Conservation (phyloP, 2,797 vertebrate genomes). For the Iguana delicatissima region DNA sequence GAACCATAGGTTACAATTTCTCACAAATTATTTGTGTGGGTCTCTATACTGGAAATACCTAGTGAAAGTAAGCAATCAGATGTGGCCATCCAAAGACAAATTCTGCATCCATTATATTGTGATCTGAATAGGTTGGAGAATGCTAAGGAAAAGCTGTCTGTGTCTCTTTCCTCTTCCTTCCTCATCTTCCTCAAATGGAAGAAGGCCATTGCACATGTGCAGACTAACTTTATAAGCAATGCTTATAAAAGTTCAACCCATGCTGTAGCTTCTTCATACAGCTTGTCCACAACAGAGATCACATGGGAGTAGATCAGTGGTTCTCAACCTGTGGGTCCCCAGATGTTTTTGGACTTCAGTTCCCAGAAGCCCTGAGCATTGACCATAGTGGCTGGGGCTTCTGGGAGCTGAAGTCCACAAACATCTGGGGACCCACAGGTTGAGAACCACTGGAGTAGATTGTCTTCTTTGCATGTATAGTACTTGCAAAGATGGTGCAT, state of each 20-base stretch:
- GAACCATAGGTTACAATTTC: background rate
- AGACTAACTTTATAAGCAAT: background rate
- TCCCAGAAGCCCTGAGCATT: too few relatives aligned
- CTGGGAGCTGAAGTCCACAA: too few relatives aligned
- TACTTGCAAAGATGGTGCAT: too few relatives aligned
- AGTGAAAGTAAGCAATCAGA: background rate
- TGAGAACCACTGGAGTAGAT: too few relatives aligned
- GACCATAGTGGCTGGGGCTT: too few relatives aligned
- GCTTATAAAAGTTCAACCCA: background rate
- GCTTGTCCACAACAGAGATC: background rate
- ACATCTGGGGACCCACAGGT: too few relatives aligned
- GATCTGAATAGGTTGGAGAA: too few relatives aligned
- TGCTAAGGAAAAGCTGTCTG: background rate
- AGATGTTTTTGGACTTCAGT: too few relatives aligned
- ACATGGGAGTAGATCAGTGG: background rate
- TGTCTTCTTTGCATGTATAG: background rate
- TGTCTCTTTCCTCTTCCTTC: too few relatives aligned
- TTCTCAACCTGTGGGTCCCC: too few relatives aligned
- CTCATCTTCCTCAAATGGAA: background rate
- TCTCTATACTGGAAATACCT: background rate
- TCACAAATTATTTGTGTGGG: background rate
- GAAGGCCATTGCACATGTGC: background rate
- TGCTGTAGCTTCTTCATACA: background rate
- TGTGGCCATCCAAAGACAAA: background rate
- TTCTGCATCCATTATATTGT: background rate